Evolutionary conservation across 1,140 invertebrate genomes (phyloP), one percentile per base, ranked within the genome.

Genomic region (Diuraphis noxia): DNA sequence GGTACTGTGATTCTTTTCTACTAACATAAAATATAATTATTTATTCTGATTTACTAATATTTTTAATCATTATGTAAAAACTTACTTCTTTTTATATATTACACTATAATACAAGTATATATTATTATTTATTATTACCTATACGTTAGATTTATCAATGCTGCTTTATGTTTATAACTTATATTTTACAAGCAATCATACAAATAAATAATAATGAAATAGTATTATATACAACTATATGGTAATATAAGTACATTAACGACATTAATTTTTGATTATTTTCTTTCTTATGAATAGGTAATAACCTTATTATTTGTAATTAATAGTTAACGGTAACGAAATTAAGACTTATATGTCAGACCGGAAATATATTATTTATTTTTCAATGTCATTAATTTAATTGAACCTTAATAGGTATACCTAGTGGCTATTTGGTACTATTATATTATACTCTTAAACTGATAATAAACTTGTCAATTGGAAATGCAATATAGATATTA

Each of bases 351-450:
- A 49, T n/a, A 84, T n/a, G n/a, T 43, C 25, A 84, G 9, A 6
- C 81, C 40, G 81, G 81, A 84, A 19, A 84, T 43, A 13, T 72
- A n/a, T 72, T n/a, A 52, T n/a, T 63, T 63, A n/a, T n/a, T 49
- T 43, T 41, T 41, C 81, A 84, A 84, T 84, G 81, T 43, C 56
- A 84, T 84, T 84, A 13, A 2, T 84, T 84, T 84, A 41, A 84
- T 84, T 84, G 13, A 84, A n/a, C 43, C 30, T 17, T 84, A 30
- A 43, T 84, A 82, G n/a, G n/a, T 19, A 2, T 30, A 30, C 25
- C 63, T 72, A n/a, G 36, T 21, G n/a, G n/a, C n/a, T n/a, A n/a
- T n/a, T n/a, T 63, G 9, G 52, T 56, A 56, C 30, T 56, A 30
- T 56, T 79, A 19, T 79, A 77, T 77, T 77, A 79, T 25, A 38